Percentiles rank a stretch among this genome's conserved stretches.
Conservation (phyloP, 2,113 vertebrate species). For the Cavia aperea region DNA sequence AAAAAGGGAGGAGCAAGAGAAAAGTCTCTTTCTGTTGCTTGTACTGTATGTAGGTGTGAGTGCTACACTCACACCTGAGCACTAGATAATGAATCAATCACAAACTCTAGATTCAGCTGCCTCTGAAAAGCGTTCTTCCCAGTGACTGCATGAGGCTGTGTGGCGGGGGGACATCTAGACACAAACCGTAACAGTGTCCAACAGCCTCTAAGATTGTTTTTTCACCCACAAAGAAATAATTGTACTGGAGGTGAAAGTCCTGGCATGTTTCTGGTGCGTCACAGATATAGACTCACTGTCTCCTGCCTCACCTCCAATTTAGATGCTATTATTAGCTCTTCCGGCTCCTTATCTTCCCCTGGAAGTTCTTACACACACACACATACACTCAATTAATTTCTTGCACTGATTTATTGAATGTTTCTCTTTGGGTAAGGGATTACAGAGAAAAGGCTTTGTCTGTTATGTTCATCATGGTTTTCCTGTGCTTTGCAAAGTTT, state of each 20-base stretch:
- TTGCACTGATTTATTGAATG: neutral
- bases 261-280: neutral
- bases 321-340: neutral
- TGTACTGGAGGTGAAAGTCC: neutral
- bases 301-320: neutral
- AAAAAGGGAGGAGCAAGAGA: no score
- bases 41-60: no score
- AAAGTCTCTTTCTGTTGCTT: no score
- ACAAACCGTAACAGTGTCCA: neutral
- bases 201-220: neutral
- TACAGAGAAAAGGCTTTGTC: neutral
- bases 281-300: rapidly evolving
- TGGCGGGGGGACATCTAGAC: no score
- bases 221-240: neutral
- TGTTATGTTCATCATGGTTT: neutral
- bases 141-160: no score
- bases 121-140: no score
- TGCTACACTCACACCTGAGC: no score
- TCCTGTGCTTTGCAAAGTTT: neutral
- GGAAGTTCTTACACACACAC: neutral
- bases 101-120: no score
- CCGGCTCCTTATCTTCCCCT: neutral
- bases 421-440: neutral
- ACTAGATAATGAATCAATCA: no score
- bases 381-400: neutral